A percentile compares a stretch with the other conserved stretches of the same genome.
These are phyloP conservation scores for Eudyptes chrysolophus DNA, from an alignment of 2,113 vertebrate species.

Conservation along the genomic window DNA sequence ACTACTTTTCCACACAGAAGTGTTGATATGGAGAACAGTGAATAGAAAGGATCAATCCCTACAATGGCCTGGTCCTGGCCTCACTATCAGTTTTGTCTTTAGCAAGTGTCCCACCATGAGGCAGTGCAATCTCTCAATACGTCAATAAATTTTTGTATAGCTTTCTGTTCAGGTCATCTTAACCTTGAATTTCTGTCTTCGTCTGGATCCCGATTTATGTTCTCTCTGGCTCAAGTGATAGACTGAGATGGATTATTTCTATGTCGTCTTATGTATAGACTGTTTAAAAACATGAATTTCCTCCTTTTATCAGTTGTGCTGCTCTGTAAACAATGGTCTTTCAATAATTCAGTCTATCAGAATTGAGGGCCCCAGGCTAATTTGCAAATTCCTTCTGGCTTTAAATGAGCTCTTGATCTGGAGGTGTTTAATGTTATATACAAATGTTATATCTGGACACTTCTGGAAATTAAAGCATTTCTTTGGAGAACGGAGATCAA, in stretches of 20 bases:
- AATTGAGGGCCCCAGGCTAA: not conserved
- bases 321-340: slow-evolving; percentile 2
- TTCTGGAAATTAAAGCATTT: not conserved
- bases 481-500: not conserved
- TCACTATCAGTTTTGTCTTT: not conserved
- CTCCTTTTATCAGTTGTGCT: slow-evolving; percentile 13
- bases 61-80: not conserved
- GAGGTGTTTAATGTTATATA: not conserved
- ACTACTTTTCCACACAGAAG: not conserved
- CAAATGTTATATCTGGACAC: not conserved
- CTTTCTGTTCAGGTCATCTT: not conserved
- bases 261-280: not conserved
- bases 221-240: not conserved
- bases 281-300: not conserved
- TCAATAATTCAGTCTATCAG: not conserved
- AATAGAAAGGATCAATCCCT: not conserved
- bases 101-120: not conserved
- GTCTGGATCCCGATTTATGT: not conserved
- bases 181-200: not conserved
- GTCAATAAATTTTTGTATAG: not conserved
- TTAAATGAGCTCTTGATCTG: not conserved
- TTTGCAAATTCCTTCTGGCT: not conserved
- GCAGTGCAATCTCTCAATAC: not conserved
- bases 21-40: rapidly evolving
- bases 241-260: not conserved